phyloP scores from a whole-genome alignment of 2,113 vertebrate genomes.

The Tragelaphus strepsiceros region DNA sequence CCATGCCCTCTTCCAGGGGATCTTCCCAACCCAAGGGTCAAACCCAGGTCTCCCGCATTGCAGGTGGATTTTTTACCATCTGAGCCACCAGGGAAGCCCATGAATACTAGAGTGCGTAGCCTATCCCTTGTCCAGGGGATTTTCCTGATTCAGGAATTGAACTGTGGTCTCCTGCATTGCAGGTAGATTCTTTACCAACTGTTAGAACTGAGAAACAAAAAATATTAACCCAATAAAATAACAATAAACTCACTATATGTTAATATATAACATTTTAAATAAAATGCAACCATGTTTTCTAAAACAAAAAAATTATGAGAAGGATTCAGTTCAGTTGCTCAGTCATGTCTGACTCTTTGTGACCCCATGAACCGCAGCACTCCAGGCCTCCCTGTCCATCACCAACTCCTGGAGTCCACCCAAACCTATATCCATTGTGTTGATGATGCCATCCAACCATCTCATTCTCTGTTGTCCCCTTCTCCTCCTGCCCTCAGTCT shows the following conservation, averaged over 20 bases:
- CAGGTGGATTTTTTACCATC: background rate
- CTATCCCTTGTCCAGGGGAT: background rate
- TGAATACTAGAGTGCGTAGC: background rate
- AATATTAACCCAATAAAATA: background rate
- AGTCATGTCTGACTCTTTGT: too few relatives aligned
- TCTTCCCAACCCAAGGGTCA: background rate
- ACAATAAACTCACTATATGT: background rate
- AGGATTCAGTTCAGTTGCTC: background rate
- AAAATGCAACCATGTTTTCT: background rate
- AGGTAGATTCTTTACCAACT: background rate
- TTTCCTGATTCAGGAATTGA: background rate
- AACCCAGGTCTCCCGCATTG: background rate
- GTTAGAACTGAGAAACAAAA: background rate
- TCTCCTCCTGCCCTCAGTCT: too few relatives aligned
- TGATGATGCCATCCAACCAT: too few relatives aligned
- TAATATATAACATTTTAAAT: background rate
- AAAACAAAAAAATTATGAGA: background rate
- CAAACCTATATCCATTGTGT: too few relatives aligned
- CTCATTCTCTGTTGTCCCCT: too few relatives aligned
- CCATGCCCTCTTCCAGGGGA: background rate
- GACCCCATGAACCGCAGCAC: too few relatives aligned
- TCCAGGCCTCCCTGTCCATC: too few relatives aligned
- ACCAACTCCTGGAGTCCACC: too few relatives aligned
- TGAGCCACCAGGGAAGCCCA: background rate
- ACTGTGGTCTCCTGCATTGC: background rate